Percentiles rank a stretch among this genome's conserved stretches.
These are phyloP conservation scores for Phrynosoma blainvillii DNA, from an alignment of 2,113 vertebrate species.

Conservation along the genomic window DNA sequence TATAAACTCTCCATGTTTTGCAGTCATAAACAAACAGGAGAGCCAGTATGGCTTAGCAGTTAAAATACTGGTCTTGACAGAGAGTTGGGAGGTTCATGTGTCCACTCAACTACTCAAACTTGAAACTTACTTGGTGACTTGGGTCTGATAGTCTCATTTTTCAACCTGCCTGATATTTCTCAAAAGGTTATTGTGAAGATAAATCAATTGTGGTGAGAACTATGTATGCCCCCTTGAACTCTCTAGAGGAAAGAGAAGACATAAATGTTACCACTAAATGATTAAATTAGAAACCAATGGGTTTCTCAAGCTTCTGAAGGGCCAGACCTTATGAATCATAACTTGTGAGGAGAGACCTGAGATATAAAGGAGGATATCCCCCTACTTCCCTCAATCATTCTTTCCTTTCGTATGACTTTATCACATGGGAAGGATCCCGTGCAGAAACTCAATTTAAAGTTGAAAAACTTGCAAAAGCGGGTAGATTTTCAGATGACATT, in stretches of 20 bases:
- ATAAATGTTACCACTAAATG: not conserved
- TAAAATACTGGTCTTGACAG: not conserved
- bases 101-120: too few relatives aligned
- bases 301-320: not conserved
- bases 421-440: too few relatives aligned
- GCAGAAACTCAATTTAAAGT: too few relatives aligned
- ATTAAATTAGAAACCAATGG: not conserved
- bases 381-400: not conserved
- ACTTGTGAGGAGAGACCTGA: not conserved
- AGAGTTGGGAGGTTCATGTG: not conserved
- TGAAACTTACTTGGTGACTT: not conserved
- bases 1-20: not conserved
- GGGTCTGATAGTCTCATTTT: not conserved
- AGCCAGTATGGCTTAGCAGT: not conserved
- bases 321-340: not conserved
- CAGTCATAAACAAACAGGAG: not conserved
- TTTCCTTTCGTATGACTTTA: not conserved
- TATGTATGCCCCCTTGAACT: too few relatives aligned
- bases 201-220: too few relatives aligned
- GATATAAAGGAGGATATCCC: not conserved
- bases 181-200: too few relatives aligned
- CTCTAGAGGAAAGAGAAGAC: not conserved
- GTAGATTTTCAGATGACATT: too few relatives aligned
- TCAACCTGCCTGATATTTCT: not conserved
- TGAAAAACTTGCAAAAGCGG: too few relatives aligned